Base-by-base conservation (phyloP, 2,797 vertebrate genomes). In the Otus scops region DNA sequence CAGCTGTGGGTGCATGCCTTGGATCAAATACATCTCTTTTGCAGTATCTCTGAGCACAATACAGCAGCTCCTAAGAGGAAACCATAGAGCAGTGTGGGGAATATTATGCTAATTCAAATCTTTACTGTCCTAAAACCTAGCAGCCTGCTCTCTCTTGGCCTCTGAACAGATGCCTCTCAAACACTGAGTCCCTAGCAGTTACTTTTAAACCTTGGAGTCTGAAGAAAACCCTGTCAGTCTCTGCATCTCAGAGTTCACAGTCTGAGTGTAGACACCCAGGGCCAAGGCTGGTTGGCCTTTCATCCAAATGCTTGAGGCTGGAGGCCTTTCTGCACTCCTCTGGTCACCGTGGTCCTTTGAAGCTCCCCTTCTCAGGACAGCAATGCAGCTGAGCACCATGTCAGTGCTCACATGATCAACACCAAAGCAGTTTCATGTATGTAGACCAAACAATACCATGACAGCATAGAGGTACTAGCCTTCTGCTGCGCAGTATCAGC, bases 321-420 rank as follows among this genome's bases (percentile, higher is more conserved):
- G 23, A 80, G 59, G n/a, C 3, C 28, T 16, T 10, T 13, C 53
- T 24, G 41, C 15, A 1, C 47, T 38, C 41, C n/a, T 3, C 18
- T 0, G 0, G 60, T 11, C 71, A 21, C 30, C 0, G 1, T 5
- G 19, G 56, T 26, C 18, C 51, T 50, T 30, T 6, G 13, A 41
- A 80, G 28, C 24, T 36, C 45, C 24, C 23, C 68, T 47, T 45
- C 26, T 22, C 34, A 39, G 48, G 32, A 21, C 38, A 82, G 47
- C 28, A 6, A 7, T 6, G 43, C 50, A 63, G 64, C 45, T 60
- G 27, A 70, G 65, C 41, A 21, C 36, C n/a, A 6, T 1, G 1
- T 0, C 9, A 14, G 22, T 0, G 0, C 43, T 48, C 77, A 47
- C 69, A n/a, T 0, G 0, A 57, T 19, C 43, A 39, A 8, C 53